phyloP scores from a whole-genome alignment of 2,888 invertebrate genomes.

The Congeria kusceri region DNA sequence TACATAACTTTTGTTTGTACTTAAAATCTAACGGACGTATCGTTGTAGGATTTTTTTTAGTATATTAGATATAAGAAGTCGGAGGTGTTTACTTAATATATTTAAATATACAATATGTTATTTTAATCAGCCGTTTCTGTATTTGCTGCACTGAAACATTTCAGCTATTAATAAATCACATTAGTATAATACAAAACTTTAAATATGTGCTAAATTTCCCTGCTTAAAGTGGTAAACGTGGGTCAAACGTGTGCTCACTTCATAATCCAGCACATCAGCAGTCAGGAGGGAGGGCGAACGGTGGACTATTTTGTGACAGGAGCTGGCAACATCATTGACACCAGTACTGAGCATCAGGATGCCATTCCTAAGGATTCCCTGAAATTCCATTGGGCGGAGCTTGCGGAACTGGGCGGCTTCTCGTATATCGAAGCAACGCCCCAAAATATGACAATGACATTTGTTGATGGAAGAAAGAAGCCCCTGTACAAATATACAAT shows the following conservation, averaged over 20 bases:
- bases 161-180: no score
- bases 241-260: no score
- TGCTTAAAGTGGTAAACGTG: no score
- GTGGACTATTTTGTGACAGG: slow-evolving; percentile 86
- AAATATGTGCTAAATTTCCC: no score
- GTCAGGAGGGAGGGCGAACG: slow-evolving; percentile 61
- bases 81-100: no score
- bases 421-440: slow-evolving; percentile 77
- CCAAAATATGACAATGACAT: slow-evolving; percentile 78
- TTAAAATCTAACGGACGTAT: no score
- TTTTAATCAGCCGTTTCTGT: no score
- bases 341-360: slow-evolving; percentile 78
- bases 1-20: no score
- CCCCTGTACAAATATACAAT: slow-evolving; percentile 73
- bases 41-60: background rate
- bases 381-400: slow-evolving; percentile 84
- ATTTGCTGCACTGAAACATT: no score
- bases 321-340: slow-evolving; percentile 85
- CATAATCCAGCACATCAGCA: slow-evolving; percentile 38
- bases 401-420: slow-evolving; percentile 83
- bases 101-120: no score
- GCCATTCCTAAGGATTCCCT: slow-evolving; percentile 78
- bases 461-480: slow-evolving; percentile 73
- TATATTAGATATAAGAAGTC: no score
- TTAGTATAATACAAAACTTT: no score